Base-by-base conservation (phyloP, 2,113 vertebrate species). In the Pao palembangensis region DNA sequence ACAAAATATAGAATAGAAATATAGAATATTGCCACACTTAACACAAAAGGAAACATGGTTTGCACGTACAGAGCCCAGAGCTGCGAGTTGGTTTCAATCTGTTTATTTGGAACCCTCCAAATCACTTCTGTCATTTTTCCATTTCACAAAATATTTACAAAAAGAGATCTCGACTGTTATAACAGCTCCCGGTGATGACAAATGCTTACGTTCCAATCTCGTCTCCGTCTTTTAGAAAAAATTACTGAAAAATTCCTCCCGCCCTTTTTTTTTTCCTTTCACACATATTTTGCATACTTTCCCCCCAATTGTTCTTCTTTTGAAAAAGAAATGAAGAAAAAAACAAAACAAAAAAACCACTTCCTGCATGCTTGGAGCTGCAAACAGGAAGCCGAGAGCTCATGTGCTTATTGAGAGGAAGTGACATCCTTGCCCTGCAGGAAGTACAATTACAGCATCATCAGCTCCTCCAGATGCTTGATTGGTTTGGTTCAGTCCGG, bases 91-190 rank as follows among this genome's bases (percentile, higher is more conserved):
- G 70, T 87, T 90, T 88, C 64, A 88, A 87, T 85, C 81, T 79
- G 83, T 91, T 92, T 92, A 92, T 91, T 92, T 90, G 85, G 80
- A 90, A 89, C 84, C 83, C 71, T 87, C 87, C 88, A 90, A 90
- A 89, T 88, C 88, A 90, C 53, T 71, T 86, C 78, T 64, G 77
- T 78, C 80, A 82, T 78, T 86, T 84, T 86, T 89, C 80, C 87
- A 86, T 89, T 89, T 91, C 90, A 89, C 88, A 92, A 92, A 92
- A 91, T 92, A 92, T 92, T 91, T 92, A 91, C 91, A 91, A 91
- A 91, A 86, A 88, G 86, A 87, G 83, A 85, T 81, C 51, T 66
- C 57, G 53, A 76, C 71, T 69, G 78, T 80, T 56, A 70, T 53
- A 73, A 85, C 78, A 69, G 71, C 71, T 79, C 75, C 63, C 75